phyloP scores from a whole-genome alignment of 2,797 vertebrate species.

The Lithobates pipiens region DNA sequence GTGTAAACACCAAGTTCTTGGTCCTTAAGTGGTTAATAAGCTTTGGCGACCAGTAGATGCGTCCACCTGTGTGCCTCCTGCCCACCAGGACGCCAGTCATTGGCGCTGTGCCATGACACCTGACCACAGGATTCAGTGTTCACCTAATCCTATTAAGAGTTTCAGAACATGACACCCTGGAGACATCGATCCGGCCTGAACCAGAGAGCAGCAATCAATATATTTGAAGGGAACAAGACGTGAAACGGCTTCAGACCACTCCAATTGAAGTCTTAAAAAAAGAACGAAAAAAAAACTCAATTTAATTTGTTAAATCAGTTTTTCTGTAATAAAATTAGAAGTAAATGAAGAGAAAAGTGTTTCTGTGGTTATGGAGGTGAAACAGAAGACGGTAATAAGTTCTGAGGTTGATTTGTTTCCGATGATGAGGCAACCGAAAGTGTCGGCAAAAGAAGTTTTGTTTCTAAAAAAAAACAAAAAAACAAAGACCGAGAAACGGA shows the following conservation, averaged over 20 bases:
- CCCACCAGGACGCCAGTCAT: too few species aligned
- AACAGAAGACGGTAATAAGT: background rate
- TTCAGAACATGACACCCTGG: background rate
- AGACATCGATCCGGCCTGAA: conserved; percentile 3
- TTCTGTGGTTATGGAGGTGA: background rate
- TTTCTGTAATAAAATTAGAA: conserved; percentile 2
- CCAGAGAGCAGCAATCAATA: conserved; percentile 12
- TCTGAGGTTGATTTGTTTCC: background rate
- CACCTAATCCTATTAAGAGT: background rate
- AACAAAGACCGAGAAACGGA: too few species aligned
- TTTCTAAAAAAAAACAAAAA: too few species aligned
- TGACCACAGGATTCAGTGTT: conserved; percentile 6
- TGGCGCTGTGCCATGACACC: too few species aligned
- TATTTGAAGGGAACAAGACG: background rate
- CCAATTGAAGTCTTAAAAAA: background rate
- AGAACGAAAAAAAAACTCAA: background rate
- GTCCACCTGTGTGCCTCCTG: too few species aligned
- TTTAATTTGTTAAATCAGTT: background rate
- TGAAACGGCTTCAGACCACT: background rate
- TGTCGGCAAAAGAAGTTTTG: too few species aligned
- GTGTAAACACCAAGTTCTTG: too few species aligned
- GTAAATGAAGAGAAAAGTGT: background rate
- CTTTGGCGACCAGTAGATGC: too few species aligned
- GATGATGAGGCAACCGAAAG: background rate
- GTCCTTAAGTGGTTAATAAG: too few species aligned